Evolutionary conservation across 2,888 invertebrate species (phyloP).

Genomic region (Parnassius mnemosyne): DNA sequence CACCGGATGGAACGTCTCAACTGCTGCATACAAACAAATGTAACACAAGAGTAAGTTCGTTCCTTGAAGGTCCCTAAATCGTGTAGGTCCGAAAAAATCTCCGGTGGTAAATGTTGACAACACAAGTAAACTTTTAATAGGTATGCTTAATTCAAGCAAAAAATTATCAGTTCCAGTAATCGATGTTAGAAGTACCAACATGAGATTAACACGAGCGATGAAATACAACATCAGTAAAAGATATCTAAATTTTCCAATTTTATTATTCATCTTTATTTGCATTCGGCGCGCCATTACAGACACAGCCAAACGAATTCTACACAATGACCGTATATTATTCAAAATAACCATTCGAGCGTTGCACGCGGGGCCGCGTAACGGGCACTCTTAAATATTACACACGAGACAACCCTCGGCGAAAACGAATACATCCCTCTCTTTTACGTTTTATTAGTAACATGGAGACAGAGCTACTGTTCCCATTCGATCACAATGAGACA

Average conservation of each 20-base stretch:
- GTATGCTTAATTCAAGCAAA: too few species aligned
- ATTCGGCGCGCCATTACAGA: slow-evolving; percentile 10
- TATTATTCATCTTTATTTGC: slow-evolving; percentile 16
- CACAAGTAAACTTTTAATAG: too few species aligned
- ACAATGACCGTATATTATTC: slow-evolving; percentile 49
- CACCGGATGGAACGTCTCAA: too few species aligned
- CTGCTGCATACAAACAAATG: too few species aligned
- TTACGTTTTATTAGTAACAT: slow-evolving; percentile 37
- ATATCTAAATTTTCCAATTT: background rate
- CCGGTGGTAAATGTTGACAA: too few species aligned
- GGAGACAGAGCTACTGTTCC: slow-evolving; percentile 41
- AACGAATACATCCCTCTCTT: slow-evolving; percentile 37
- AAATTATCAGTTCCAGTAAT: too few species aligned
- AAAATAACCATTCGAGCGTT: slow-evolving; percentile 38
- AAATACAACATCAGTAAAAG: slow-evolving; percentile 3
- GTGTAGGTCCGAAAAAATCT: too few species aligned
- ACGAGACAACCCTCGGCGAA: slow-evolving; percentile 27
- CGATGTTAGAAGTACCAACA: background rate
- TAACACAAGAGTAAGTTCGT: too few species aligned
- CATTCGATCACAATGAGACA: slow-evolving; percentile 70
- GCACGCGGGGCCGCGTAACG: slow-evolving; percentile 21
- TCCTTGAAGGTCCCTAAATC: too few species aligned
- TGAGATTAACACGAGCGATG: background rate
- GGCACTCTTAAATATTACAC: slow-evolving; percentile 33
- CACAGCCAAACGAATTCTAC: slow-evolving; percentile 26